Evolutionary conservation across 1,140 invertebrate genomes (phyloP), one percentile per base, ranked within the genome.

Genomic region (Euglossa dilemma): DNA sequence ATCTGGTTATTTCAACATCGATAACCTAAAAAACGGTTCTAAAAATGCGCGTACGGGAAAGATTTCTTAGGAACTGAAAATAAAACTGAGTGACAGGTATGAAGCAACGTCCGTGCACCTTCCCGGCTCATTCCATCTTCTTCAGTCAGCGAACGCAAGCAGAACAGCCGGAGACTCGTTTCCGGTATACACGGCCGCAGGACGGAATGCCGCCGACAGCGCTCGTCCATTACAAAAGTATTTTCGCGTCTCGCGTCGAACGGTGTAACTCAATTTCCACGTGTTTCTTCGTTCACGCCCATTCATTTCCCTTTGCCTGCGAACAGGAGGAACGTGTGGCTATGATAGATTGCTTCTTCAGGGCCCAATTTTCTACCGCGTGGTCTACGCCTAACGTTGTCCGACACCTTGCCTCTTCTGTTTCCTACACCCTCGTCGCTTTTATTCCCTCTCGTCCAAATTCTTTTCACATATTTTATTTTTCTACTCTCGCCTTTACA

Each of bases 321-420:
- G 18, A 72, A 67, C 74, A n/a, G 50, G 71, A 43, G 64, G 63
- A 87, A 70, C 76, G 77, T 90, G 83, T 83, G 80, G 80, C 85
- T 89, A 91, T 91, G 90, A 92, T 92, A 89, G 90, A 92, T 92
- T 74, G 86, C 83, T 88, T 88, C 82, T 89, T 87, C 80, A 57
- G 63, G 75, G 70, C 86, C 87, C 87, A 87, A 91, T 91, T 91
- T 84, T 85, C 82, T 76, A 69, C 16, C 67, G 63, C 25, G 63
- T 69, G 71, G 78, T 83, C 66, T 25, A 47, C 50, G 52, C 67
- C 77, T 87, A 84, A 87, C 81, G 43, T 59, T 72, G 36, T 18
- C 25, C 76, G 61, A 86, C 80, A 43, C 71, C 28, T 57, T 72
- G 70, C 79, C 14, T 63, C 36, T 79, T 80, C 50, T 76, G 43